Base-by-base conservation (phyloP, 2,888 invertebrate genomes). In the Epicampocera succincta region DNA sequence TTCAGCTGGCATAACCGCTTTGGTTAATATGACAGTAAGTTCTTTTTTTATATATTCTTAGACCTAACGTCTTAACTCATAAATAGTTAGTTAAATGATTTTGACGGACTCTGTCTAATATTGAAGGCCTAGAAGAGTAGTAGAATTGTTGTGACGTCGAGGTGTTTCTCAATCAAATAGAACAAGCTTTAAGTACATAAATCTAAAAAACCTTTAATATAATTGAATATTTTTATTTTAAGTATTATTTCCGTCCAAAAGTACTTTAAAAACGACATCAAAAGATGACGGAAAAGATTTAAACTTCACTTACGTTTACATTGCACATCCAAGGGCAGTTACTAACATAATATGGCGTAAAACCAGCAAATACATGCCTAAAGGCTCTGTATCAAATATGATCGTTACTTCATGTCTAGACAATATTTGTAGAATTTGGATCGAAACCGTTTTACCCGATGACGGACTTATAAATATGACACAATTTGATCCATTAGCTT, bases 291-390 rank as follows among this genome's bases (percentile, higher is more conserved):
- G 92, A 40, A 82, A 75, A 12, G 97, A 97, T 87, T 90, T 96
- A 50, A 96, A 96, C 89, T 99, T 96, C 92, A 96, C 97, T 65
- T 99, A 97, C 91, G 96, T 98, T 33, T 98, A 98, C 88, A 95
- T 99, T 75, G 97, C 98, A 29, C 99, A 99, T 92, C 99, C 99
- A 1, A 93, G 98, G 71, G 97, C 99, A 56, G 97, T 99, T 60
- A 98, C 98, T 13, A 98, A 99, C 87, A 94, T 99, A 84, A 98
- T 98, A 63, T 99, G 99, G 99, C 93, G 99, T 84, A 98, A 98
- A 91, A 99, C 99, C 63, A 99, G 99, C 92, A 98, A 99, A 92
- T 99, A 99, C 88, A 99, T 99, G 98, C 99, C 99, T 66, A 98
- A 98, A 90, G 98, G 98, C 69, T 97, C 98, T 66, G 98, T 99